Evolutionary conservation across 2,797 vertebrate genomes (phyloP).

Genomic region (Molothrus aeneus): DNA sequence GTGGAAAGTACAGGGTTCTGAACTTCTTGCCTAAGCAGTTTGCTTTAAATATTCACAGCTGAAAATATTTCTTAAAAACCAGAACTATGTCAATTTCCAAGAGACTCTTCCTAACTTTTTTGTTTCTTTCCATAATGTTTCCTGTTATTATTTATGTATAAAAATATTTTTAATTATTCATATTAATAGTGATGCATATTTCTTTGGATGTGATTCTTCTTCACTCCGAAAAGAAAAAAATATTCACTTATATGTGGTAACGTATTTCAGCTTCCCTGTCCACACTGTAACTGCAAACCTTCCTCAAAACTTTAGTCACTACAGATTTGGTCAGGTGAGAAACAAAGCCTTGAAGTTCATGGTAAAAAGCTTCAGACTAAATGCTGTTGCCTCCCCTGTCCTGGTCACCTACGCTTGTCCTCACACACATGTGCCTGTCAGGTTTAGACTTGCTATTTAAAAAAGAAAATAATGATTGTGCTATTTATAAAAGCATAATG

Average conservation of each 20-base stretch:
- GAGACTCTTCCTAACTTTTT: neutral
- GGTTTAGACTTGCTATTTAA: neutral
- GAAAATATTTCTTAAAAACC: neutral
- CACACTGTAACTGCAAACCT: neutral
- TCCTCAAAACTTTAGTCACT: neutral
- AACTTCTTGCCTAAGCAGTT: neutral
- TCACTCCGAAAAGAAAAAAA: neutral
- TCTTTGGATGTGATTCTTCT: neutral
- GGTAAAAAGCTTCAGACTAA: neutral
- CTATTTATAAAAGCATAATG: too few relatives aligned
- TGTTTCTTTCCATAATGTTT: neutral
- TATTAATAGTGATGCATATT: neutral
- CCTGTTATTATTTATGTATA: neutral
- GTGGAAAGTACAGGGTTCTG: neutral
- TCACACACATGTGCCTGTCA: fast-evolving
- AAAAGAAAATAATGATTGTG: neutral
- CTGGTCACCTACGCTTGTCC: fast-evolving
- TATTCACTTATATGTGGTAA: neutral
- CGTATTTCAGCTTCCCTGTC: neutral
- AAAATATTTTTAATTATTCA: neutral
- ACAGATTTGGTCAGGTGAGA: neutral
- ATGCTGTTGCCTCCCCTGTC: neutral
- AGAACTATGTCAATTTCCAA: neutral
- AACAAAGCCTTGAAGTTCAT: neutral
- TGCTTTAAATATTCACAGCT: neutral